phyloP scores from a whole-genome alignment of 2,888 invertebrate genomes.

The Ctenicera cuprea region DNA sequence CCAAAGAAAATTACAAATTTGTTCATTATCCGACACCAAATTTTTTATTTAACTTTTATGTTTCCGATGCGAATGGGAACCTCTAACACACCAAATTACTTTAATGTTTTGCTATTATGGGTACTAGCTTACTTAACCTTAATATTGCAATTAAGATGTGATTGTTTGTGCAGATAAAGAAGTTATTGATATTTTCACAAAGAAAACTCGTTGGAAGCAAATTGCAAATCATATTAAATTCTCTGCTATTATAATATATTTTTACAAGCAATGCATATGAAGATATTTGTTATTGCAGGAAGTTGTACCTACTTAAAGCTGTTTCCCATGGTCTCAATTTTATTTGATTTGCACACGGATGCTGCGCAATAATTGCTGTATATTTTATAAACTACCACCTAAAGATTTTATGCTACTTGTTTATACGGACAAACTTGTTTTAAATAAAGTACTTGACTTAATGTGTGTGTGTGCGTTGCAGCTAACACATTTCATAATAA shows the following conservation, averaged over 20 bases:
- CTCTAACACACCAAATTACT: conserved; percentile 52
- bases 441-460: not conserved
- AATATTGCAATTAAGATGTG: too few species aligned
- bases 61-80: conserved; percentile 22
- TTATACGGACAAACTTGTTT: conserved; percentile 1
- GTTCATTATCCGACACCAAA: conserved; percentile 36
- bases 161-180: too few species aligned
- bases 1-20: conserved; percentile 51
- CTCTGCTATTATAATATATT: too few species aligned
- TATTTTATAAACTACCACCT: not conserved
- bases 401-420: not conserved
- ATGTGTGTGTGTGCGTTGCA: not conserved
- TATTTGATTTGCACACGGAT: not conserved
- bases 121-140: too few species aligned
- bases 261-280: too few species aligned
- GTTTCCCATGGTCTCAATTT: conserved; percentile 30
- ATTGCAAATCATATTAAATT: too few species aligned
- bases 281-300: conserved; percentile 26
- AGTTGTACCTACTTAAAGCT: conserved; percentile 17
- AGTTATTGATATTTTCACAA: too few species aligned
- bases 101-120: too few species aligned
- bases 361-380: conserved; percentile 17
- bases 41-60: conserved; percentile 28
- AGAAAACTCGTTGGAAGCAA: too few species aligned
- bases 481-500: not conserved